These are phyloP conservation scores for Trididemnum miniatum DNA, from an alignment of 23 tunicate species.

Conservation along the genomic window DNA sequence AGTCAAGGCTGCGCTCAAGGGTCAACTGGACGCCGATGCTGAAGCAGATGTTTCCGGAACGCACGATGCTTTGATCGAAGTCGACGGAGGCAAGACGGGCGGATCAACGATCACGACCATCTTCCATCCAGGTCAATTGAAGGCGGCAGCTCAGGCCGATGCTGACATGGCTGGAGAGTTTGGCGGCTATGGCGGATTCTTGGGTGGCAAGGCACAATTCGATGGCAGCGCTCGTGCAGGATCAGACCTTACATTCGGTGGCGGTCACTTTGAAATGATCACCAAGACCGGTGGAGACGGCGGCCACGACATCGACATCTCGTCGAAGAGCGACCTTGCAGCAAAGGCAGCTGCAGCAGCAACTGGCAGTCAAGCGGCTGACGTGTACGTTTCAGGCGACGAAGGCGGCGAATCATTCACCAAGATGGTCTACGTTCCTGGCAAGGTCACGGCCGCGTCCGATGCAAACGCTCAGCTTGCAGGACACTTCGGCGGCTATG, in stretches of 20 bases:
- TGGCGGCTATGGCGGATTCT: neutral
- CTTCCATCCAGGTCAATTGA: slow-evolving; percentile 11
- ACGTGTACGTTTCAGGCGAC: neutral
- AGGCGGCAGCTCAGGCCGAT: neutral
- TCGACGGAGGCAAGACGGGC: slow-evolving; percentile 30
- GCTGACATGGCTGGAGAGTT: neutral
- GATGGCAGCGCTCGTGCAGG: neutral
- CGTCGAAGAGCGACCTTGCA: slow-evolving; percentile 7
- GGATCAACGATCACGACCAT: neutral
- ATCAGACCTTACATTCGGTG: neutral
- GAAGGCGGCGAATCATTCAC: neutral
- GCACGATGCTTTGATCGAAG: slow-evolving; percentile 1
- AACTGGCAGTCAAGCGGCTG: slow-evolving; percentile 20
- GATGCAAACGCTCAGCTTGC: slow-evolving; percentile 1
- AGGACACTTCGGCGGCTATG: slow-evolving; percentile 10
- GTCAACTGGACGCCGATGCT: neutral
- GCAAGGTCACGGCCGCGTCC: neutral
- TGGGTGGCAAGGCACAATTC: slow-evolving; percentile 19
- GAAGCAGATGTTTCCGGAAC: neutral
- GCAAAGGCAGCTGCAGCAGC: slow-evolving; percentile 12
- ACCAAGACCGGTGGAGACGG: slow-evolving; percentile 16
- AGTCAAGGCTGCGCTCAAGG: slow-evolving; percentile 21
- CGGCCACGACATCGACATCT: neutral
- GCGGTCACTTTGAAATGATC: slow-evolving; percentile 13
- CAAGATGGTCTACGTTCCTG: slow-evolving; percentile 17